Percentiles rank a stretch among this genome's conserved stretches.
Evolutionary conservation across 2,113 vertebrate species (phyloP).

Genomic region (Phaethornis superciliosus): DNA sequence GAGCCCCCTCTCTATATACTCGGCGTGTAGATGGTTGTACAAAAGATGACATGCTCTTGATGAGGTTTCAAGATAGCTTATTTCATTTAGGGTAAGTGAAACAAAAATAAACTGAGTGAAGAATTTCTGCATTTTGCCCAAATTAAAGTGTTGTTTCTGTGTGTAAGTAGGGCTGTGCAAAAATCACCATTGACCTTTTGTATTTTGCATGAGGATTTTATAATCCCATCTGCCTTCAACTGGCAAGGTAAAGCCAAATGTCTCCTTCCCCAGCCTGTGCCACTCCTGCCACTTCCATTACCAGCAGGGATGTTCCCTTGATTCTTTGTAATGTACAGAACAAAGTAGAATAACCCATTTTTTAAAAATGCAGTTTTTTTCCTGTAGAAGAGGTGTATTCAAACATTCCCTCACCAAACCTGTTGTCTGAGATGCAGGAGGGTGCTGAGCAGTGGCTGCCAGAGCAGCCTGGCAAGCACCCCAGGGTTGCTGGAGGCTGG

Average conservation of each 20-base stretch:
- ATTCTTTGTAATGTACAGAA: too few species aligned
- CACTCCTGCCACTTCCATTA: background rate
- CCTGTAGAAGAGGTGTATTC: background rate
- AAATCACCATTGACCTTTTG: background rate
- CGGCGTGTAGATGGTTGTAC: background rate
- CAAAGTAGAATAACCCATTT: background rate
- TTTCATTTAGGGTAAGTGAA: background rate
- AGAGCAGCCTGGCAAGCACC: too few species aligned
- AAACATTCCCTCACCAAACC: background rate
- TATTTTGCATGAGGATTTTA: background rate
- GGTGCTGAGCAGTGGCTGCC: too few species aligned
- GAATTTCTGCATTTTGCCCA: background rate
- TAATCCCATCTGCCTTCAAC: background rate
- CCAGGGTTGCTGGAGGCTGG: too few species aligned
- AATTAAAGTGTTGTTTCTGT: background rate
- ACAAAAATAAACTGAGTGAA: background rate
- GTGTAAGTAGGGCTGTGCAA: too few species aligned
- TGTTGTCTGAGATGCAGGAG: too few species aligned
- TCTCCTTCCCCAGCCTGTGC: background rate
- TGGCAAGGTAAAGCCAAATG: background rate
- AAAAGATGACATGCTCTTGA: background rate
- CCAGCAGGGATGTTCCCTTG: background rate
- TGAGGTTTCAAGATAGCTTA: background rate
- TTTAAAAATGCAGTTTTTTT: background rate
- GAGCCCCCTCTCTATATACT: background rate